Base-by-base conservation (phyloP, 2,797 vertebrate species). In the Bovichtus diacanthus region DNA sequence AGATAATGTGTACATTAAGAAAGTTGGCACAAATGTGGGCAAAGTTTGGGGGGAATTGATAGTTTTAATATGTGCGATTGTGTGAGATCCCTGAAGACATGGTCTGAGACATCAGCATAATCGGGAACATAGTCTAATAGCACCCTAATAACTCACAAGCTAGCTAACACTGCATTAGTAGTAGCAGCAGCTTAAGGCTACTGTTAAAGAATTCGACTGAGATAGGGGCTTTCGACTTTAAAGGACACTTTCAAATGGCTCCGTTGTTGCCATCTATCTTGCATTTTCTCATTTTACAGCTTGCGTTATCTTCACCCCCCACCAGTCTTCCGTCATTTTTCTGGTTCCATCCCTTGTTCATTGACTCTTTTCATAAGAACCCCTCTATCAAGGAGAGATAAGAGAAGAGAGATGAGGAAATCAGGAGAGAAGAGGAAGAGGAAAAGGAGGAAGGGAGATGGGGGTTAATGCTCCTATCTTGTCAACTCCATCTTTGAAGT, bases 401-500 rank as follows among this genome's bases (percentile, higher is more conserved):
- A 88, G 91, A 89, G 47, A 83, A 71, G 64, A 78, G 78, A 71
- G 62, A 78, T 55, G 69, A 84, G 84, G 50, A 84, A 83, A 82
- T 87, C 71, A 86, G 70, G 69, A 74, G 77, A 79, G 74, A 44
- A 44, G 77, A 55, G 61, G 61, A 77, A 80, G 66, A 83, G 44
- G 55, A 71, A 63, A 36, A 61, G 63, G 29, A 69, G 64, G 58
- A 76, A 75, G 80, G 79, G 59, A 82, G 84, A 78, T 83, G 82
- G 58, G 84, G 83, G 87, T 83, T 93, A 93, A 94, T 90, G 85
- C 87, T 85, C 54, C 88, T 91, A 94, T 93, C 92, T 92, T 89
- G 88, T 92, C 92, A 94, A 90, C 88, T 87, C 55, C 38, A 89
- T 92, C 92, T 94, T 94, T 94, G 92, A 95, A 94, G 94, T 89